Base-by-base conservation (phyloP, 2,888 invertebrate genomes). In the Marasmarcha lunaedactyla region DNA sequence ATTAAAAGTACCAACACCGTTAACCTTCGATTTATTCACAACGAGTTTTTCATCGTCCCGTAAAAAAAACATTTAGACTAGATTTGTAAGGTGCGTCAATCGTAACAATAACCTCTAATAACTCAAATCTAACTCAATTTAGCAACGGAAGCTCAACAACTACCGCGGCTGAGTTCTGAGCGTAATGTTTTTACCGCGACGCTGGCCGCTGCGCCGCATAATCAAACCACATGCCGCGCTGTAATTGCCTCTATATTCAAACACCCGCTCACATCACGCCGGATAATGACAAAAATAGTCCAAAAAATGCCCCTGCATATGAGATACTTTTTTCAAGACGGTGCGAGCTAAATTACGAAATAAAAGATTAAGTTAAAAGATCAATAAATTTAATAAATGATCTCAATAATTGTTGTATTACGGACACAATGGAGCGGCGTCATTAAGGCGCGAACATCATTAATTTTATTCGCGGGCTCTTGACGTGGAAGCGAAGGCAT, bases 331-430 rank as follows among this genome's bases (percentile, higher is more conserved):
- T 81, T 81, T 66, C 60, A 9, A 63, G 68, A 76, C 68, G 79
- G 78, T 76, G 79, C 79, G 76, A 81, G 71, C 76, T 77, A 81
- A 83, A 83, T 83, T 81, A 83, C 81, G 76, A 83, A 81, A 83
- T 81, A 83, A 83, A 83, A 83, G 83, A 83, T 83, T 81, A 81
- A 81, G 69, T 79, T 81, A 81, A 83, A 81, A 81, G 81, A 83
- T 81, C 83, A 83, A 83, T 83, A 83, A 83, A 83, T 81, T 81
- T 83, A 81, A 83, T 81, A 83, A 83, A 83, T 83, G 81, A 81
- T 83, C 83, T 83, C 76, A 83, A 81, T 83, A 83, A 81, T 83
- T 81, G 83, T 83, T 83, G 78, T 78, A 83, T 81, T 83, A 83
- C 79, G 73, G 73, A 67, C 71, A 83, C 83, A 83, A 83, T 83